Evolutionary conservation across 1,140 invertebrate genomes (phyloP), one percentile per base, ranked within the genome.

Genomic region (Diabrotica virgifera): DNA sequence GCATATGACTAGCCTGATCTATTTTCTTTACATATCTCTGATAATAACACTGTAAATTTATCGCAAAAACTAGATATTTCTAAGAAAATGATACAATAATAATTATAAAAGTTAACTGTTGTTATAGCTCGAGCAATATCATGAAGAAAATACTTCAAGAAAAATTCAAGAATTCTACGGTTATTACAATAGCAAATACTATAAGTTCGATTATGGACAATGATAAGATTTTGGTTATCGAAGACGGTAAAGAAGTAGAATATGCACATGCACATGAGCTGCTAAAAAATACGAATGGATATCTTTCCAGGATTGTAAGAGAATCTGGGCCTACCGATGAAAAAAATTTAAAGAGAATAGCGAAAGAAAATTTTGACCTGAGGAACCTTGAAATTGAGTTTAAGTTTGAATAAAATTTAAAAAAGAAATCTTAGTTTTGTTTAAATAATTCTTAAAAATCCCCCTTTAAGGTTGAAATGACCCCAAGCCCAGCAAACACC

Each of bases 161-260:
- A 4, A 82, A 84, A 70, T 87, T 87, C 62, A 73, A 77, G 5
- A 70, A 80, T 2, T 87, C 85, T 64, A 93, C 90, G 0, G 88
- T 92, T 6, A 75, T 93, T 6, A 90, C 89, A 0, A 89, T 92
- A 59, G 90, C 90, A 13, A 90, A 92, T 78, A 53, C 24, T 10
- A 36, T 40, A 4, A 13, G 11, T 5, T 38, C 52, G 8, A n/a
- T 62, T 24, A 54, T 54, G 14, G 60, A 80, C 68, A 78, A 72
- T 5, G 77, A 79, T 58, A 74, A 67, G 66, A 75, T 74, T 53
- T 38, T 80, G 13, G 77, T 80, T n/a, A 78, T 80, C 76, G 76
- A 79, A 57, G 65, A 55, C 11, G 78, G 79, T 8, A 66, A 68
- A 36, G 70, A 74, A 8, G 71, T 77, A 8, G 78, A 79, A 71